phyloP scores from a whole-genome alignment of 2,888 invertebrate genomes.

The Chaetoderma sp. region DNA sequence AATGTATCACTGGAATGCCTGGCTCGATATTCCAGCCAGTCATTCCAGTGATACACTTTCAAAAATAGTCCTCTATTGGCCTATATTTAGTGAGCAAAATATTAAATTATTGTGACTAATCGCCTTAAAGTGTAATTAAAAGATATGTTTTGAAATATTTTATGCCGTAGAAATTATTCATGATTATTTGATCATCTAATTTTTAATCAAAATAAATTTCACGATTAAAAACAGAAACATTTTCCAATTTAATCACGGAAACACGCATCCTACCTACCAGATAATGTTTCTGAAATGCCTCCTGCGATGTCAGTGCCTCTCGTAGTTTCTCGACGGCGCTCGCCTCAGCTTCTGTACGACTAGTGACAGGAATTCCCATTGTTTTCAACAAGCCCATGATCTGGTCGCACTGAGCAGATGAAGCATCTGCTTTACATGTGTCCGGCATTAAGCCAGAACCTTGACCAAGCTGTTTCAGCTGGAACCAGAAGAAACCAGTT shows the following conservation, averaged over 20 bases:
- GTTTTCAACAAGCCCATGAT: conserved; percentile 92
- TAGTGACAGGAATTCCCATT: conserved; percentile 72
- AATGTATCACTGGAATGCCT: too few species aligned
- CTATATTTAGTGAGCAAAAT: too few species aligned
- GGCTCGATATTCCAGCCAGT: too few species aligned
- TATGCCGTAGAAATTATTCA: too few species aligned
- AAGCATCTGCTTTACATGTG: conserved; percentile 73
- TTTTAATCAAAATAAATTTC: too few species aligned
- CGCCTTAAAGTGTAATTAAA: too few species aligned
- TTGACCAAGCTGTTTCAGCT: conserved; percentile 87
- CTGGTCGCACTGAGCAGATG: conserved; percentile 88
- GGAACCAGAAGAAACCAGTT: conserved; percentile 44
- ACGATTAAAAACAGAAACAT: not conserved
- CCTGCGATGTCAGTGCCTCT: conserved; percentile 89
- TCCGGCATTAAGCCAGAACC: conserved; percentile 92
- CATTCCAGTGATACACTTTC: too few species aligned
- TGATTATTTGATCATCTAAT: too few species aligned
- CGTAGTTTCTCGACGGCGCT: conserved; percentile 87
- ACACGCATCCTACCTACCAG: conserved; percentile 72
- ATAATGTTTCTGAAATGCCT: conserved; percentile 89
- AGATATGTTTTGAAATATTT: too few species aligned
- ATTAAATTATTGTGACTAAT: too few species aligned
- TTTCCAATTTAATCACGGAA: not conserved
- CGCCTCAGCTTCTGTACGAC: not conserved
- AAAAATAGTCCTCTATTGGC: too few species aligned